phyloP scores from a whole-genome alignment of 2,888 invertebrate species.

The Drosophila falleni region DNA sequence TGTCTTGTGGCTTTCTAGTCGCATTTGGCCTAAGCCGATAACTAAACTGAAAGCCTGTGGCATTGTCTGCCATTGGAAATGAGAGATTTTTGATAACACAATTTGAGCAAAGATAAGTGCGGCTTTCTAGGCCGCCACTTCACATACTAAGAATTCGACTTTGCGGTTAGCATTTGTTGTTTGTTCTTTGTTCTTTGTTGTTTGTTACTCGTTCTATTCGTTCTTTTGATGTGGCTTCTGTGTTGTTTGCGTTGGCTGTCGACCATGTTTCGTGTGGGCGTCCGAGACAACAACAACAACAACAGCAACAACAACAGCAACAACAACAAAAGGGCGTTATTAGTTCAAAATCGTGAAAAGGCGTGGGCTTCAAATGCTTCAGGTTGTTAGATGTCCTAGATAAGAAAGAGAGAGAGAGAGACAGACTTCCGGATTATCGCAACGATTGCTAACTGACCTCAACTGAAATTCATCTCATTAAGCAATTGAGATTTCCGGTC shows the following conservation, averaged over 20 bases:
- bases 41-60: conserved; percentile 34
- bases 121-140: conserved; percentile 37
- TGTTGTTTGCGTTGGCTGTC: conserved; percentile 16
- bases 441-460: conserved; percentile 13
- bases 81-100: conserved; percentile 67
- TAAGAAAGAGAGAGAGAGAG: conserved; percentile 25
- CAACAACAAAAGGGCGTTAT: conserved; percentile 62
- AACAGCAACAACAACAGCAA: conserved; percentile 28
- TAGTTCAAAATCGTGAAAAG: conserved; percentile 60
- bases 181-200: neutral
- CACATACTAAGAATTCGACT: conserved; percentile 41
- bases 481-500: conserved; percentile 29
- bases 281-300: conserved; percentile 9
- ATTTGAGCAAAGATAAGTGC: conserved; percentile 41
- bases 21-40: conserved; percentile 48
- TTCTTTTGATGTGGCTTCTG: conserved; percentile 10
- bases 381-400: conserved; percentile 35
- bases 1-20: conserved; percentile 42
- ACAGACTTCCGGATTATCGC: conserved; percentile 38
- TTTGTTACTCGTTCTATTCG: neutral
- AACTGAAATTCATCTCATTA: neutral
- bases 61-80: conserved; percentile 47
- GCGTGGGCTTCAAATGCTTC: conserved; percentile 44
- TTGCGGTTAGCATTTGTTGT: conserved; percentile 37
- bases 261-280: conserved; percentile 16